A percentile compares a stretch with the other conserved stretches of the same genome.
These are phyloP conservation scores for Pectinophora gossypiella DNA, from an alignment of 1,140 invertebrate genomes.

Conservation along the genomic window DNA sequence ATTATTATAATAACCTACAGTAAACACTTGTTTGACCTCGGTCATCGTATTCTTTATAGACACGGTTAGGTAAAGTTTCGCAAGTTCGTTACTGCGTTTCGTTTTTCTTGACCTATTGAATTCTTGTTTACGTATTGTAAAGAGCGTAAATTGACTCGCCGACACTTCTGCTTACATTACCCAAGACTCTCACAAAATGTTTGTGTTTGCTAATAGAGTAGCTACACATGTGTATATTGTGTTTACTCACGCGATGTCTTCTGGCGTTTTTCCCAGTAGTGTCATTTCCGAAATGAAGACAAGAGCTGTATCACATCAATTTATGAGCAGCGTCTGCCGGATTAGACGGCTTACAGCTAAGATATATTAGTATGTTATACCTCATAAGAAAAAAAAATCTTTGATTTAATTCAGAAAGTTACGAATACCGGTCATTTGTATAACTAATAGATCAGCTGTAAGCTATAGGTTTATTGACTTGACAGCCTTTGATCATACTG, in stretches of 20 bases:
- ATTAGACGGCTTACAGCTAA: no score
- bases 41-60: background rate
- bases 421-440: no score
- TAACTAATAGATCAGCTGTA: no score
- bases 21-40: background rate
- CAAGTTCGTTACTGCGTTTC: constrained; percentile 21
- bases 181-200: background rate
- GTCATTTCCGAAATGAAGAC: no score
- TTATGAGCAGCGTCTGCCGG: no score
- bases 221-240: background rate
- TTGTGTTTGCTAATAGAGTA: background rate
- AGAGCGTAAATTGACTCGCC: constrained; percentile 18
- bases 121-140: constrained; percentile 8
- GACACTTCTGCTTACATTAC: background rate
- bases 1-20: no score
- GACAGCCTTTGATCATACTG: no score
- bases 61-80: constrained; percentile 11
- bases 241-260: background rate
- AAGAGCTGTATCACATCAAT: no score
- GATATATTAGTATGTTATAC: no score
- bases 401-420: no score
- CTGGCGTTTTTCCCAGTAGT: background rate
- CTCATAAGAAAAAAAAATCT: no score
- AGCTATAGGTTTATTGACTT: no score
- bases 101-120: constrained; percentile 33